phyloP scores from a whole-genome alignment of 2,113 vertebrate genomes.

The Sminthopsis crassicaudata region DNA sequence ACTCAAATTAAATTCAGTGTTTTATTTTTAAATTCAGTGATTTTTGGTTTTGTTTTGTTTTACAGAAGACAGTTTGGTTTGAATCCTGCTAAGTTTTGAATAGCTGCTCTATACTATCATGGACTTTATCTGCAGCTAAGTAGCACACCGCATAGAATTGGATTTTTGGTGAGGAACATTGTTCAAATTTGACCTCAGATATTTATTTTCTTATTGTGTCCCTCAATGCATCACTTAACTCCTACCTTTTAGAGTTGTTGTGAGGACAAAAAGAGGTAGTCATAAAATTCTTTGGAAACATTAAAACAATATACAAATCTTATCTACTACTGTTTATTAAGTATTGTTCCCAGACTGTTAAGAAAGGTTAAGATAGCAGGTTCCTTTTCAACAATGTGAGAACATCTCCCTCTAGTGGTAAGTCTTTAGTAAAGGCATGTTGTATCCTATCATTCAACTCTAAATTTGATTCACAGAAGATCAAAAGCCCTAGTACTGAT shows the following conservation, averaged over 20 bases:
- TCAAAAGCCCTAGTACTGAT: neutral
- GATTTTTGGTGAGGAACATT: neutral
- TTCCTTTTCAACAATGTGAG: neutral
- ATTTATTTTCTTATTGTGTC: neutral
- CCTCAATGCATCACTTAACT: neutral
- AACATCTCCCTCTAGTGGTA: neutral
- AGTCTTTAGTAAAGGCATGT: neutral
- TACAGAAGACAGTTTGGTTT: neutral
- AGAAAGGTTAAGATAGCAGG: too few relatives aligned
- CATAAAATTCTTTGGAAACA: neutral
- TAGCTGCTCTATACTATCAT: neutral
- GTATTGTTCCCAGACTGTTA: neutral
- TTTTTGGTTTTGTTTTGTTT: neutral
- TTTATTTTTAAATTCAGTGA: neutral
- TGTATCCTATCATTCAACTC: neutral
- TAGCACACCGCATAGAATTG: neutral
- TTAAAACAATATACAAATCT: neutral
- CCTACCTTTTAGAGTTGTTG: neutral
- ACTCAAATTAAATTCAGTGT: neutral
- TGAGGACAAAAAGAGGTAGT: neutral
- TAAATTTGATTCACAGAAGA: neutral
- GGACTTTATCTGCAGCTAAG: neutral
- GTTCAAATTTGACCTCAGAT: neutral
- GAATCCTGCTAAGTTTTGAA: neutral
- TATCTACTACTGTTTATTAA: neutral